A percentile compares a stretch with the other conserved stretches of the same genome.
These are phyloP conservation scores for Rotaria sp. DNA, from an alignment of 2,888 invertebrate species.

Conservation along the genomic window DNA sequence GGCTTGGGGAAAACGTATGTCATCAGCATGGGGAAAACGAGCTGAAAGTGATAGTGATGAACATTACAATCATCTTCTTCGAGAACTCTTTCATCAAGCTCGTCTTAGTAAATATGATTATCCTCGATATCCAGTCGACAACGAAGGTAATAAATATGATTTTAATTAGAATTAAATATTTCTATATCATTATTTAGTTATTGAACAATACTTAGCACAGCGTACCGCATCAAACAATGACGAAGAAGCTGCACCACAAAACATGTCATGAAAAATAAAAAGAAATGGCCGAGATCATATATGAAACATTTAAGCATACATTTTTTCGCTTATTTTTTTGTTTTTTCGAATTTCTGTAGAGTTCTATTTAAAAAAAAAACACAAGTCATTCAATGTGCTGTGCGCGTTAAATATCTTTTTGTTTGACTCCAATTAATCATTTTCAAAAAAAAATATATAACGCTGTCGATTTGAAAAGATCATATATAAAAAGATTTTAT, in stretches of 20 bases:
- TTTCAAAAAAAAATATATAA: background rate
- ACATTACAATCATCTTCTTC: background rate
- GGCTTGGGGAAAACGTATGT: slow-evolving; percentile 26
- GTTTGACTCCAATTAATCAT: background rate
- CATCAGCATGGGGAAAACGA: slow-evolving; percentile 28
- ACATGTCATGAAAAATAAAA: background rate
- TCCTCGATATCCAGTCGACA: background rate
- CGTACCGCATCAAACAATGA: background rate
- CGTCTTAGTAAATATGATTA: background rate
- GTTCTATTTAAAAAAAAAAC: background rate
- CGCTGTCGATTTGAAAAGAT: background rate
- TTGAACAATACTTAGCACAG: background rate
- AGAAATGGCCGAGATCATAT: background rate
- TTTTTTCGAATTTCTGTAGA: background rate
- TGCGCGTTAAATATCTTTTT: background rate
- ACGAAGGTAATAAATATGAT: background rate
- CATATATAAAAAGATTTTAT: background rate
- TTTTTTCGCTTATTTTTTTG: background rate
- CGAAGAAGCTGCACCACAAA: background rate
- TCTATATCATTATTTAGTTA: background rate
- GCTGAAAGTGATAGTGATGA: slow-evolving; percentile 16
- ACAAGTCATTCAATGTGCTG: background rate
- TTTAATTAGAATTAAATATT: background rate
- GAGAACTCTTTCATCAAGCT: background rate
- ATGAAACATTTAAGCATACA: background rate